These are phyloP conservation scores for Corella eumyota DNA, from an alignment of 23 tunicate genomes.

Conservation along the genomic window DNA sequence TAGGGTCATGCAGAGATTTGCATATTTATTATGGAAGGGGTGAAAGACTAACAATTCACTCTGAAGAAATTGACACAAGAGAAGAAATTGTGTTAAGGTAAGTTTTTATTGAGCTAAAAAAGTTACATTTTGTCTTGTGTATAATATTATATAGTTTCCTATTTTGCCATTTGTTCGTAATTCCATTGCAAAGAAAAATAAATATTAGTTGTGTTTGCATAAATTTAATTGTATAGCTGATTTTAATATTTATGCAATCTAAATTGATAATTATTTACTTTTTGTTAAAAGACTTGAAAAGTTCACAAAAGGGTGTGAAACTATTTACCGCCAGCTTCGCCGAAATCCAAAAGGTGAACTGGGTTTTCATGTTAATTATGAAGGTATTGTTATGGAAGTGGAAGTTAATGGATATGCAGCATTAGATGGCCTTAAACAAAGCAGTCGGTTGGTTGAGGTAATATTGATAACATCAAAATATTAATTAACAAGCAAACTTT, in stretches of 20 bases:
- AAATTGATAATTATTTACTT: too few species aligned
- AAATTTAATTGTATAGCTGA: neutral
- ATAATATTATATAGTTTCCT: too few species aligned
- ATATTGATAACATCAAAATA: neutral
- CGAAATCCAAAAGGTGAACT: conserved; percentile 45
- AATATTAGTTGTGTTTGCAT: neutral
- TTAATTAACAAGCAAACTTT: neutral
- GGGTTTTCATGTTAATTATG: conserved; percentile 80
- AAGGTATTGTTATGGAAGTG: conserved; percentile 85
- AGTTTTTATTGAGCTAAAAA: neutral
- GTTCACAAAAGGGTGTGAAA: conserved; percentile 78
- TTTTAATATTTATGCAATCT: neutral
- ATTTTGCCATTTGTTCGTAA: neutral
- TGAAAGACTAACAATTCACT: conserved; percentile 43
- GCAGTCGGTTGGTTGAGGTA: conserved; percentile 85
- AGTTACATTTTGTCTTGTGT: too few species aligned
- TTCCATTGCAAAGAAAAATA: too few species aligned
- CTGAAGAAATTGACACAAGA: conserved; percentile 20
- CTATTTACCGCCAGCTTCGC: conserved; percentile 33
- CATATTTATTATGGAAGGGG: conserved; percentile 80
- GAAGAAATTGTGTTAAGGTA: conserved; percentile 48
- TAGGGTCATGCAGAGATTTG: conserved; percentile 18
- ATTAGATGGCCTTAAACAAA: conserved; percentile 50
- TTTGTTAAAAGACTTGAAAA: conserved; percentile 59
- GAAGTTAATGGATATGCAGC: conserved; percentile 46